Evolutionary conservation across 2,113 vertebrate species (phyloP).

Genomic region (Pavo muticus): DNA sequence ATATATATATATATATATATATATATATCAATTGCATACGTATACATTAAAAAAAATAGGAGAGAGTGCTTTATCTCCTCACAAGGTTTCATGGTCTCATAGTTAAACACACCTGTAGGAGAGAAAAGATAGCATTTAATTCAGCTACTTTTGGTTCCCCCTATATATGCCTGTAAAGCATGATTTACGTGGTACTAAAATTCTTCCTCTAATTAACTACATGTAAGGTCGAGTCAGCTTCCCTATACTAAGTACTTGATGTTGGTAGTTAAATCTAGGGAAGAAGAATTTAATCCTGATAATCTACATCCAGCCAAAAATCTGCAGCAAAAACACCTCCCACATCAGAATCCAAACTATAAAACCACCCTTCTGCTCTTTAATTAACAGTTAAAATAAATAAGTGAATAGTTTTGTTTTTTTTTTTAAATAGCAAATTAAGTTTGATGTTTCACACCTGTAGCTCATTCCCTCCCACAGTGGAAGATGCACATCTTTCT

Average conservation of each 20-base stretch:
- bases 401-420: too few species aligned
- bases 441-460: not conserved
- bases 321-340: not conserved
- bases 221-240: not conserved
- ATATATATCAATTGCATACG: not conserved
- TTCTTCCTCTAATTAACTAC: not conserved
- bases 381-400: not conserved
- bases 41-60: not conserved
- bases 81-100: not conserved
- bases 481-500: not conserved
- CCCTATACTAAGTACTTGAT: not conserved
- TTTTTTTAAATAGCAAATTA: not conserved
- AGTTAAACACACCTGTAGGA: not conserved
- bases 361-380: too few species aligned
- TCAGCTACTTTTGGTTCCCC: not conserved
- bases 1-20: not conserved
- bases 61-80: not conserved
- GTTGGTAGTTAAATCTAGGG: not conserved
- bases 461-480: not conserved
- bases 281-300: not conserved
- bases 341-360: rapidly evolving
- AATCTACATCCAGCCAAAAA: not conserved
- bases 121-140: not conserved
- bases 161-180: rapidly evolving
- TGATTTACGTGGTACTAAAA: not conserved